These are phyloP conservation scores for Drosophila crucigera DNA, from an alignment of 2,888 invertebrate genomes.

Conservation along the genomic window DNA sequence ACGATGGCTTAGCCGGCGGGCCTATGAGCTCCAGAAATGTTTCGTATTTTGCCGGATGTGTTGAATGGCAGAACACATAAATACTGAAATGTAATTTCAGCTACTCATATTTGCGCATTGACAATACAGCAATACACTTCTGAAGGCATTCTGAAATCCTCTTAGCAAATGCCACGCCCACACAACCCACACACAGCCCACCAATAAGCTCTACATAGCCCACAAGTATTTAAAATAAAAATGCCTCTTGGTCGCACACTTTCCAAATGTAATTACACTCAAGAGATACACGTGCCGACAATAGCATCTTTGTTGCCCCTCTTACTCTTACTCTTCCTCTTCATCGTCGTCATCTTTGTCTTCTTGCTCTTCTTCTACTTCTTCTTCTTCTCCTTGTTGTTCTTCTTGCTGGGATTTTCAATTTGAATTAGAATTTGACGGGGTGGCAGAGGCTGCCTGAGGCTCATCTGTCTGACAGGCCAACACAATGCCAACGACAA, in stretches of 20 bases:
- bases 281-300: constrained; percentile 76
- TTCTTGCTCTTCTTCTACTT: constrained; percentile 1
- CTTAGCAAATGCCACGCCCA: constrained; percentile 40
- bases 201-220: neutral
- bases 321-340: neutral
- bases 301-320: constrained; percentile 33
- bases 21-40: constrained; percentile 1
- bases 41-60: constrained; percentile 28
- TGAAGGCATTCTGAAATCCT: constrained; percentile 47
- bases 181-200: neutral
- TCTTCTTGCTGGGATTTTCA: constrained; percentile 45
- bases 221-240: constrained; percentile 48
- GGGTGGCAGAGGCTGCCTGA: constrained; percentile 29
- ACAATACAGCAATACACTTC: constrained; percentile 24
- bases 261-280: constrained; percentile 77
- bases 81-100: constrained; percentile 68
- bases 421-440: constrained; percentile 64
- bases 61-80: constrained; percentile 55
- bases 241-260: constrained; percentile 58
- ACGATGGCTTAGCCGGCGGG: constrained; percentile 29
- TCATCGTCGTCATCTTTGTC: neutral
- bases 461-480: constrained; percentile 41
- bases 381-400: constrained; percentile 10
- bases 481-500: constrained; percentile 30
- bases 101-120: constrained; percentile 63